phyloP scores from a whole-genome alignment of 2,888 invertebrate species.

The Scrobipalpa atriplicella region DNA sequence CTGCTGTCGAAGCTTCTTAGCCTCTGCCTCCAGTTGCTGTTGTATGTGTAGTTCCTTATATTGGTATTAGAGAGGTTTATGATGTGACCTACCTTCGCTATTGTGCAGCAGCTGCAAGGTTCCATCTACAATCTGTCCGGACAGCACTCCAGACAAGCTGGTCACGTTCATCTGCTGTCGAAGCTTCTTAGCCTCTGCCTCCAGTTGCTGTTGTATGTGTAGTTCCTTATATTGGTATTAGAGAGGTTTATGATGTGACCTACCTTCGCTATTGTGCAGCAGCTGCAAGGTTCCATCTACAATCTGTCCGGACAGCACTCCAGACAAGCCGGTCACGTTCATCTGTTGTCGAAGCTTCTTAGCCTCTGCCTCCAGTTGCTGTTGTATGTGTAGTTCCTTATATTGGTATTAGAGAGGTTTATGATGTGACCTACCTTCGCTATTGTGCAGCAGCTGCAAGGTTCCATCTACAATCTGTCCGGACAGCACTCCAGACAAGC shows the following conservation, averaged over 20 bases:
- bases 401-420: too few species aligned
- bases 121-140: slow-evolving; percentile 72
- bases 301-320: slow-evolving; percentile 68
- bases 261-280: slow-evolving; percentile 60
- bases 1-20: slow-evolving; percentile 72
- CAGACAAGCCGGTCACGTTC: slow-evolving; percentile 46
- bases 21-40: slow-evolving; percentile 59
- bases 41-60: too few species aligned
- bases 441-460: slow-evolving; percentile 59
- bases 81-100: slow-evolving; percentile 52
- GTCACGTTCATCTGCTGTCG: slow-evolving; percentile 67
- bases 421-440: slow-evolving; percentile 60
- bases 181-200: slow-evolving; percentile 73
- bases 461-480: slow-evolving; percentile 74
- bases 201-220: slow-evolving; percentile 74
- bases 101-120: slow-evolving; percentile 63
- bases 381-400: too few species aligned
- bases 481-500: slow-evolving; percentile 64
- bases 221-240: too few species aligned
- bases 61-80: slow-evolving; percentile 61
- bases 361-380: slow-evolving; percentile 74
- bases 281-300: slow-evolving; percentile 71
- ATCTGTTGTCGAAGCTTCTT: slow-evolving; percentile 74
- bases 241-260: slow-evolving; percentile 56
- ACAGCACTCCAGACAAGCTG: slow-evolving; percentile 49